These are phyloP conservation scores for Malurus cyaneus DNA, from an alignment of 2,113 vertebrate species.

Conservation along the genomic window DNA sequence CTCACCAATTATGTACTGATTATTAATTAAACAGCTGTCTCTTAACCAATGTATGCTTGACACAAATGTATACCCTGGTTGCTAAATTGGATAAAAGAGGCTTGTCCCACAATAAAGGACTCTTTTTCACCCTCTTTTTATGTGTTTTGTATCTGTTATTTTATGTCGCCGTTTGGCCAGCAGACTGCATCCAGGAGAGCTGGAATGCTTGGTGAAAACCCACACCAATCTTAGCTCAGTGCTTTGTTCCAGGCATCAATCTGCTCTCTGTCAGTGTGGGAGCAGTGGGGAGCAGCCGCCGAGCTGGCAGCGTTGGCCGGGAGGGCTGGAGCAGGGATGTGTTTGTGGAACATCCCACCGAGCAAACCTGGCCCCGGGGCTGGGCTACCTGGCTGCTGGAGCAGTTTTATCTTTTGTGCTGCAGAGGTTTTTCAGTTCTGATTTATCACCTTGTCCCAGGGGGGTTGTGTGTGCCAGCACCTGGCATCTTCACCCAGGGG, in stretches of 20 bases:
- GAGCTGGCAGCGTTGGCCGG: neutral
- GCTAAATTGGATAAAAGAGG: no score
- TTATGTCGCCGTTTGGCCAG: no score
- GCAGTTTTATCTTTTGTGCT: neutral
- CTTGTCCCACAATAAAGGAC: no score
- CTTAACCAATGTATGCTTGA: no score
- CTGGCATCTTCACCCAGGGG: neutral
- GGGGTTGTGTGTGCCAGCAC: neutral
- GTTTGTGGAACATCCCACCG: rapidly evolving
- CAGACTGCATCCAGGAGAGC: neutral
- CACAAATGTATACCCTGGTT: no score
- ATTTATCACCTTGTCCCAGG: neutral
- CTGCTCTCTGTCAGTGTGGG: neutral
- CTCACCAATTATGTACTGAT: no score
- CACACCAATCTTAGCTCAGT: neutral
- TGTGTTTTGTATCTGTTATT: no score
- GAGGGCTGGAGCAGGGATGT: neutral
- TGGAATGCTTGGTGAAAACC: neutral
- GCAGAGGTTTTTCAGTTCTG: neutral
- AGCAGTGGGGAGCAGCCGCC: neutral
- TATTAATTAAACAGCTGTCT: no score
- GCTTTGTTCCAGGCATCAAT: neutral
- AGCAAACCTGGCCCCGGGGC: neutral
- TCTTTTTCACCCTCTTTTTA: no score
- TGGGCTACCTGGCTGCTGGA: neutral